These are phyloP conservation scores for Hymenochirus boettgeri DNA, from an alignment of 2,113 vertebrate species.

Conservation along the genomic window DNA sequence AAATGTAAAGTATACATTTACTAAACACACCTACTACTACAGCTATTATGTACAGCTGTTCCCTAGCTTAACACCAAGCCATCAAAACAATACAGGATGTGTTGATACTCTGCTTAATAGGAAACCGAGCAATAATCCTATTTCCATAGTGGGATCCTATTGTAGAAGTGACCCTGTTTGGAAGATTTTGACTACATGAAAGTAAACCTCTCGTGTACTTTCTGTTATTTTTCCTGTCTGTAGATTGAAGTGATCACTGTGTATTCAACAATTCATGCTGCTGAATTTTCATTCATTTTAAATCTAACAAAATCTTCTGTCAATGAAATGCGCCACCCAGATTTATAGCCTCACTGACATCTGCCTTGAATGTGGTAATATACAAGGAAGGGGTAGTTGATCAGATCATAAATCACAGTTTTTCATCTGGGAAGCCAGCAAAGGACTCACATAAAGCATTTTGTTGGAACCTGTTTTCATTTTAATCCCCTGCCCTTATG, in stretches of 20 bases:
- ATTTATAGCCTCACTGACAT: conserved; percentile 32
- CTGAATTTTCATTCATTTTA: conserved; percentile 17
- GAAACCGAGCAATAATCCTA: no score
- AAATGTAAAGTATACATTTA: no score
- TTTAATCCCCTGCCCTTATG: neutral
- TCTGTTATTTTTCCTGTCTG: neutral
- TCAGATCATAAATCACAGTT: conserved; percentile 22
- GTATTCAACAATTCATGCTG: neutral
- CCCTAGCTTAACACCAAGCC: no score
- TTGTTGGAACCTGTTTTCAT: conserved; percentile 2
- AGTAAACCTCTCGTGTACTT: no score
- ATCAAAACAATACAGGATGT: no score
- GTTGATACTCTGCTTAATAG: no score
- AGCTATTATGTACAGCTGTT: no score
- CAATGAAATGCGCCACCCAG: conserved; percentile 8
- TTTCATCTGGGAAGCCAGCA: conserved; percentile 9
- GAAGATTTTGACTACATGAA: no score
- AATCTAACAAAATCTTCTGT: conserved; percentile 3
- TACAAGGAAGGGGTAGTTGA: conserved; percentile 24
- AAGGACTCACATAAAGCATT: conserved; percentile 13
- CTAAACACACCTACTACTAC: no score
- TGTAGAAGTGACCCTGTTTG: no score
- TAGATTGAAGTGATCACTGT: neutral
- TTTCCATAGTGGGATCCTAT: no score
- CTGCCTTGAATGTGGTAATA: conserved; percentile 18